These are phyloP conservation scores for Drosophila pectinifera DNA, from an alignment of 1,140 invertebrate genomes.

Conservation along the genomic window DNA sequence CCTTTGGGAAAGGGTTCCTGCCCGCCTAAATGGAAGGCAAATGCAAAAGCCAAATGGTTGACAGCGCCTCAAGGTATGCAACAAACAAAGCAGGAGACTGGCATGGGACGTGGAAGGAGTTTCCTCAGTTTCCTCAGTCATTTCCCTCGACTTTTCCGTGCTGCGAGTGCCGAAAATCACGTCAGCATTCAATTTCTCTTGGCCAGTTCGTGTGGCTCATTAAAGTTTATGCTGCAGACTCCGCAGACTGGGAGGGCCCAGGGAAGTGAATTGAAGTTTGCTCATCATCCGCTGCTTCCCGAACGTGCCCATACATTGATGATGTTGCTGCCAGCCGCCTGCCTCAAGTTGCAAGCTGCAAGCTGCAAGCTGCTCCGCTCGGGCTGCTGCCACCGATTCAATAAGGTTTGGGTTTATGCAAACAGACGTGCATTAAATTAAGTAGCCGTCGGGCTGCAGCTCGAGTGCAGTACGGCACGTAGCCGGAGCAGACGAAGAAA, in stretches of 20 bases:
- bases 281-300: conserved; percentile 70
- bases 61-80: conserved; percentile 74
- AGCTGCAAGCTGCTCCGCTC: conserved; percentile 32
- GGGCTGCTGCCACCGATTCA: conserved; percentile 59
- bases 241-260: conserved; percentile 2
- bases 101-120: neutral
- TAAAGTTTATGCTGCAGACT: conserved; percentile 76
- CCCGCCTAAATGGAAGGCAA: conserved; percentile 56
- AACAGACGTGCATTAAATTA: conserved; percentile 83
- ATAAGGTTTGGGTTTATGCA: conserved; percentile 82
- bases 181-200: conserved; percentile 78
- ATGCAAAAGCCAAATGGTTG: conserved; percentile 74
- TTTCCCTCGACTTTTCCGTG: conserved; percentile 42
- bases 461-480: conserved; percentile 66
- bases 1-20: conserved; percentile 36
- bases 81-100: conserved; percentile 49
- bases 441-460: conserved; percentile 65
- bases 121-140: conserved; percentile 26
- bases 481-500: conserved; percentile 52
- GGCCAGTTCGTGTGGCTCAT: conserved; percentile 77
- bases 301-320: conserved; percentile 82
- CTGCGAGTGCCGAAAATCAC: conserved; percentile 63
- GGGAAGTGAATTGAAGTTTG: conserved; percentile 72
- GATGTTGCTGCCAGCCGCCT: conserved; percentile 38
- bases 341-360: conserved; percentile 8